Evolutionary conservation across 2,113 vertebrate species (phyloP), one percentile per base, ranked within the genome.

Genomic region (Anguilla rostrata): DNA sequence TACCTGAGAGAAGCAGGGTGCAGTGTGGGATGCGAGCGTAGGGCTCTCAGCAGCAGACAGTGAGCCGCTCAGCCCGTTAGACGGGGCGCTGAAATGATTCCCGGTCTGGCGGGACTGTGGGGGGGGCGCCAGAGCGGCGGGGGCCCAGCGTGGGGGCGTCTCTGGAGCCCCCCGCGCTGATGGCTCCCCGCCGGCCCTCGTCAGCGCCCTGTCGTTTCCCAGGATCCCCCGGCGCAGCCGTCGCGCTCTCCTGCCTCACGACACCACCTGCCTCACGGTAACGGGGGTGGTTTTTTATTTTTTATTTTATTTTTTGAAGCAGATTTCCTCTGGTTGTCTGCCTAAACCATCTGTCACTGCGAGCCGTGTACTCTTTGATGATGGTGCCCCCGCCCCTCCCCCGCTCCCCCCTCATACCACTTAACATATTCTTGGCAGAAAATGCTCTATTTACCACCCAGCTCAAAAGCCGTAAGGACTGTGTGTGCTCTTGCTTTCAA

Each of bases 171-270:
- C 92, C 94, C 92, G 92, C 92, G 93, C 39, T 0, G 39, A 91
- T 89, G 93, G 89, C 94, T 90, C 94, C 95, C 95, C 0, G 89
- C 94, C 88, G 94, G 83, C 90, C 95, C 60, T 22, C 60, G 22
- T 26, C 95, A 96, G 96, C 96, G 95, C 95, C 94, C 94, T 93
- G 94, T 96, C 94, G 96, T 96, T 96, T 96, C 92, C 93, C 93
- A 93, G 94, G 95, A 93, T 94, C 94, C 96, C 95, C 93, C 93
- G 94, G 94, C 91, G 93, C 60, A 26, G 94, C 94, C 93, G 88
- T 92, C 90, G 95, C 95, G 91, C 91, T 90, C 91, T 91, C 20
- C 26, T 94, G 92, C 92, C 91, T 92, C 94, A 95, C 93, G 89
- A 93, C 95, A 97, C 96, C 94, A 75, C 22, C 11, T 0, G 49